Base-by-base conservation (phyloP, 2,797 vertebrate species). In the Cirrhinus molitorella region DNA sequence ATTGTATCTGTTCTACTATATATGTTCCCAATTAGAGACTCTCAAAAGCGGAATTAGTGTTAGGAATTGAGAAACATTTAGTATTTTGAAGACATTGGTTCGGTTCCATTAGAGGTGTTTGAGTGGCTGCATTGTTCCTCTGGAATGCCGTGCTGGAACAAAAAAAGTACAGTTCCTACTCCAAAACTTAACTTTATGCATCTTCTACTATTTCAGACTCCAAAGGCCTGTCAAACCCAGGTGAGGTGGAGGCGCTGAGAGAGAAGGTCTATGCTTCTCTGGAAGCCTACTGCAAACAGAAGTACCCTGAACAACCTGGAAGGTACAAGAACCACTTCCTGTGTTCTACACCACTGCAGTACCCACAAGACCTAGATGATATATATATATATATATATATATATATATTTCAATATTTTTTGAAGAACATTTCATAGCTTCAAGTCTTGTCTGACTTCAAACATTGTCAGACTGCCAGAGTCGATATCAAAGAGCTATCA, bases 231-330 rank as follows among this genome's bases (percentile, higher is more conserved):
- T 99, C 98, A 1, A 99, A 97, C 93, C 97, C 98, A 0, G 94
- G 96, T 0, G 98, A 99, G 85, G 98, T 99, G 65, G 98, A 99
- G 90, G 96, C 97, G 0, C 92, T 99, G 78, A 94, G 98, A 87
- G 98, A 99, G 95, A 99, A 99, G 88, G 98, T 99, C 68, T 99
- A 99, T 0, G 98, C 98, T 0, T 99, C 98, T 0, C 94, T 99
- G 91, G 98, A 99, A 92, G 97, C 98, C 0, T 99, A 99, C 90
- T 99, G 98, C 94, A 99, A 99, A 93, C 98, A 99, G 89, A 99
- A 98, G 92, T 99, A 99, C 92, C 98, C 98, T 0, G 98, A 99
- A 89, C 98, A 99, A 95, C 98, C 98, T 0, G 98, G 98, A 81
- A 97, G 98, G 98, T 99, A 94, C 88, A 93, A 93, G 73, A 10